These are phyloP conservation scores for Liposcelis brunnea DNA, from an alignment of 2,888 invertebrate species.

Conservation along the genomic window DNA sequence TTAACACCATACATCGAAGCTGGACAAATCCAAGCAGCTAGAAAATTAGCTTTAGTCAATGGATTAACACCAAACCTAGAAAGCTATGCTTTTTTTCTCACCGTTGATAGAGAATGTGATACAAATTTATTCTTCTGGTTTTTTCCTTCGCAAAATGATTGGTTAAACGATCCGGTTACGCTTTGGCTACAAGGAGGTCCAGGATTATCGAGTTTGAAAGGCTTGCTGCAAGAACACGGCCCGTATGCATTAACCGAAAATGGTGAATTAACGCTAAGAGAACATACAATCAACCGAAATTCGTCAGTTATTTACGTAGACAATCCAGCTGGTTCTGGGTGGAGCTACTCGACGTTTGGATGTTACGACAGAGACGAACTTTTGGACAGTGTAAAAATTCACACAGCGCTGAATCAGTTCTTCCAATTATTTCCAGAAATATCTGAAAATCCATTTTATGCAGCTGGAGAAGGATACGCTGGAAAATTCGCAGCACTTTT, in stretches of 20 bases:
- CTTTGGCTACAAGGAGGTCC: conserved; percentile 40
- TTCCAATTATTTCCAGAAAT: conserved; percentile 37
- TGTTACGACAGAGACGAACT: conserved; percentile 43
- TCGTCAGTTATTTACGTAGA: conserved; percentile 42
- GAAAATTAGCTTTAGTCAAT: neutral
- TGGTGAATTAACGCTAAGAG: conserved; percentile 26
- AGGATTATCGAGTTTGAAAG: conserved; percentile 33
- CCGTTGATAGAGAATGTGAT: conserved; percentile 34
- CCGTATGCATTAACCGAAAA: conserved; percentile 31
- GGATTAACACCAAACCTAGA: conserved; percentile 19
- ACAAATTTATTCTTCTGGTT: conserved; percentile 49
- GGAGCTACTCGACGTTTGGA: conserved; percentile 38
- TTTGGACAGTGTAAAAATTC: conserved; percentile 56
- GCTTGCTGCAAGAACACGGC: conserved; percentile 38
- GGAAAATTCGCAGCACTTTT: conserved; percentile 58
- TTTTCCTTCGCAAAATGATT: conserved; percentile 34
- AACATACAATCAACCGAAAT: conserved; percentile 38
- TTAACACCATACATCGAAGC: conserved; percentile 7
- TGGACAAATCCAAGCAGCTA: neutral
- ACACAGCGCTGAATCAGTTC: conserved; percentile 35
- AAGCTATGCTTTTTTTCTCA: conserved; percentile 42
- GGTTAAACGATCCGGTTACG: conserved; percentile 28
- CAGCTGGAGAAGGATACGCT: conserved; percentile 42
- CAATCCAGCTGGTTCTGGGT: conserved; percentile 44
- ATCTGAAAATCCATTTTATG: conserved; percentile 34